Evolutionary conservation across 2,888 invertebrate genomes (phyloP), one percentile per base, ranked within the genome.

Genomic region (Stramonita haemastoma): DNA sequence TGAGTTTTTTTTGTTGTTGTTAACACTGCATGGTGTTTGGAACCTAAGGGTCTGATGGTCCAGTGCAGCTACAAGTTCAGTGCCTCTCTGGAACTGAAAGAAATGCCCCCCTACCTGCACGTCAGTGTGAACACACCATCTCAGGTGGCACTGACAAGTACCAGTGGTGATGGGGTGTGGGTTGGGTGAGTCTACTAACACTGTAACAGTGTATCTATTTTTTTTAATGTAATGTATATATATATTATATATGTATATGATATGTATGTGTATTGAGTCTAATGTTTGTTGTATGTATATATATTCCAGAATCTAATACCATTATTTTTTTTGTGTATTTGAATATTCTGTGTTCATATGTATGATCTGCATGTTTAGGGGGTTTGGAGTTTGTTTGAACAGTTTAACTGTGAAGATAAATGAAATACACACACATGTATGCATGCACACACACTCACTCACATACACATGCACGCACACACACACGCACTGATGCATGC

Each of bases 101-200:
- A 73, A 26, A 26, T 85, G 26, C 85, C 89, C 32, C 46, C 66
- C 26, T 46, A 89, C 57, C 32, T 73, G n/a, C 17, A 34, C 22
- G 19, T 89, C 34, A 26, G 13, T 89, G 73, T 73, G 70, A 85
- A 85, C 77, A n/a, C 19, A 26, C n/a, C 26, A 15, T 56, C 81
- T n/a, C 13, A 32, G 32, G 57, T 87, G 79, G 34, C 79, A 13
- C 26, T 79, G 11, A 70, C 87, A 60, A 32, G 60, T 81, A 15
- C 56, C 34, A 26, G 29, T 46, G 87, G 81, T 87, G 79, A 87
- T 81, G 87, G 87, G 56, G 29, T 81, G 1, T 87, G 79, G 87
- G 73, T 87, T 77, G 87, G 87, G 87, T 87, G 81, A 87, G 87
- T 77, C 22, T 32, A n/a, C 86, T 87, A 73, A 87, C 36, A 36